phyloP scores from a whole-genome alignment of 2,888 invertebrate genomes.

The Ellobium chinense region DNA sequence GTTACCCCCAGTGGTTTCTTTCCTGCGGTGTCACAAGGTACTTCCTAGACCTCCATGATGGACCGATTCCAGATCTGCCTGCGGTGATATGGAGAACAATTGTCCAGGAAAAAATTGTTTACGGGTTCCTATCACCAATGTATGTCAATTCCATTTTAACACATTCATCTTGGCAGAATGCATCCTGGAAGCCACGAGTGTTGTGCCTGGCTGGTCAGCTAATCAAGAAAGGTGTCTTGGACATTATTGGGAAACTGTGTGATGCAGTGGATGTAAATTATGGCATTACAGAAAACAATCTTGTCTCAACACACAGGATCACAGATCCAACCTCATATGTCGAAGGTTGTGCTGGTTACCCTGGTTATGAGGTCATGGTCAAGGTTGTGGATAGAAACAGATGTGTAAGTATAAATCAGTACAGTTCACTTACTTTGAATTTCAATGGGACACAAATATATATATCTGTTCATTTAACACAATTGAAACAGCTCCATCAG shows the following conservation, averaged over 20 bases:
- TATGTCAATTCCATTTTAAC: constrained; percentile 36
- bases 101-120: constrained; percentile 42
- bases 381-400: constrained; percentile 44
- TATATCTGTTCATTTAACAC: no score
- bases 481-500: no score
- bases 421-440: no score
- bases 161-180: constrained; percentile 36
- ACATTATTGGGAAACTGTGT: constrained; percentile 40
- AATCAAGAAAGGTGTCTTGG: constrained; percentile 29
- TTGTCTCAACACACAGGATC: constrained; percentile 45
- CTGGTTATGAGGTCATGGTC: constrained; percentile 43
- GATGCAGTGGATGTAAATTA: constrained; percentile 48
- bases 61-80: constrained; percentile 26
- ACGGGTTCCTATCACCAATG: constrained; percentile 45
- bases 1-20: constrained; percentile 51
- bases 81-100: constrained; percentile 38
- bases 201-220: constrained; percentile 49
- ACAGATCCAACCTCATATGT: constrained; percentile 19
- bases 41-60: constrained; percentile 44
- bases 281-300: constrained; percentile 49
- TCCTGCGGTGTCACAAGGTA: constrained; percentile 48
- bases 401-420: constrained; percentile 30
- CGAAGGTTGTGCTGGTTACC: constrained; percentile 46
- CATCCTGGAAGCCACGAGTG: constrained; percentile 25
- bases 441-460: no score